phyloP scores from a whole-genome alignment of 2,888 invertebrate species.

The Acrobasis repandana region DNA sequence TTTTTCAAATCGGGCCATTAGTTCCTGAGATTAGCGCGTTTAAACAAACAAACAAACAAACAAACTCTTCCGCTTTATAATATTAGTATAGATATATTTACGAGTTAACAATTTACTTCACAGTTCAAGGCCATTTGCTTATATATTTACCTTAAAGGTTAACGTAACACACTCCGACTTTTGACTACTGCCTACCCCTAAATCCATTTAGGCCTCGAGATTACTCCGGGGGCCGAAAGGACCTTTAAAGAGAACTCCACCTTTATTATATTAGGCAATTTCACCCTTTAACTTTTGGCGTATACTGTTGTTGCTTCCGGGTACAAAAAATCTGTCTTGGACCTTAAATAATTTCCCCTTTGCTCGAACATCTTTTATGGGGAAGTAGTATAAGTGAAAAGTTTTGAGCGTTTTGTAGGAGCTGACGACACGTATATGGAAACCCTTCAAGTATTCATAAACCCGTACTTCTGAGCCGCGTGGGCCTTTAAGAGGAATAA shows the following conservation, averaged over 20 bases:
- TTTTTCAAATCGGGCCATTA: no score
- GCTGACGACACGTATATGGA: no score
- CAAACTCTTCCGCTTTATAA: no score
- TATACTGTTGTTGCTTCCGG: slow-evolving; percentile 36
- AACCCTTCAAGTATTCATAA: no score
- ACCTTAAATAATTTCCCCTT: slow-evolving; percentile 52
- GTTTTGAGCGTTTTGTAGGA: neutral
- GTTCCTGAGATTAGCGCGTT: no score
- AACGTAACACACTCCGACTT: neutral
- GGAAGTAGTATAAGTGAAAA: slow-evolving; percentile 20
- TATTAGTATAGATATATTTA: no score
- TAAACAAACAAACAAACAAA: no score
- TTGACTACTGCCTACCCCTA: slow-evolving; percentile 6
- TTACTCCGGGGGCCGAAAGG: slow-evolving; percentile 4
- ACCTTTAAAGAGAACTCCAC: slow-evolving; percentile 4
- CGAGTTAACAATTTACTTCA: no score
- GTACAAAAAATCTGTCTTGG: slow-evolving; percentile 46
- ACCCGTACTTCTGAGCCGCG: no score
- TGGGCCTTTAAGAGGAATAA: neutral
- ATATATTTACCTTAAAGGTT: no score
- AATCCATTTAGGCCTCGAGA: slow-evolving; percentile 3
- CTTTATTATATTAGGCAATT: slow-evolving; percentile 24
- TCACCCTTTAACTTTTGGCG: slow-evolving; percentile 31
- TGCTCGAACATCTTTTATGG: slow-evolving; percentile 38
- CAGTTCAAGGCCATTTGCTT: no score